A percentile compares a stretch with the other conserved stretches of the same genome.
Conservation (phyloP, 1,140 invertebrate species). For the Diabrotica virgifera region DNA sequence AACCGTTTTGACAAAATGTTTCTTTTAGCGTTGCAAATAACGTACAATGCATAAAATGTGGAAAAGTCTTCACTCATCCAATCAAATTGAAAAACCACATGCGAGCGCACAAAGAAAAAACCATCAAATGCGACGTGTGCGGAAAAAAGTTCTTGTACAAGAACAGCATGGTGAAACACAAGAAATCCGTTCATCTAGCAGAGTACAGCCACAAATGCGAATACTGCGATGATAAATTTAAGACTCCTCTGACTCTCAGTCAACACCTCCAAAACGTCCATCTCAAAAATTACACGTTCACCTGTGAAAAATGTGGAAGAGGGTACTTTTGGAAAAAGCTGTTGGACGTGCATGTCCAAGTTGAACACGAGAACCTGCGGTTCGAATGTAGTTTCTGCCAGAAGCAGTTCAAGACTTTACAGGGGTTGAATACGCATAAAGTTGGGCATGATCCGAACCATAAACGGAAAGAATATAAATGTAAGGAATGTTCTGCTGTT, state of each 20-base stretch:
- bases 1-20: no score
- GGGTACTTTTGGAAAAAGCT: constrained; percentile 62
- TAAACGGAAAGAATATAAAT: constrained; percentile 1
- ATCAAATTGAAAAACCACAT: constrained; percentile 11
- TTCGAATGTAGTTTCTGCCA: constrained; percentile 14
- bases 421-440: constrained; percentile 8
- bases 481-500: constrained; percentile 3
- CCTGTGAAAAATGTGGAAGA: constrained; percentile 68
- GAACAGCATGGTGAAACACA: constrained; percentile 22
- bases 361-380: constrained; percentile 18
- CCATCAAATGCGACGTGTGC: constrained; percentile 20
- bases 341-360: constrained; percentile 17
- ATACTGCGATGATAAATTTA: constrained; percentile 21
- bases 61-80: constrained; percentile 3
- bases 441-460: constrained; percentile 5
- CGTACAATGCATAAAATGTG: constrained; percentile 12
- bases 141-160: constrained; percentile 17
- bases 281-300: constrained; percentile 19
- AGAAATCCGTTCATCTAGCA: constrained; percentile 21
- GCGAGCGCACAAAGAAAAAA: constrained; percentile 10
- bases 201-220: constrained; percentile 24
- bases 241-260: constrained; percentile 15
- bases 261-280: constrained; percentile 13
- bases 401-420: constrained; percentile 11
- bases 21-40: neutral